Evolutionary conservation across 2,113 vertebrate species (phyloP), one percentile per base, ranked within the genome.

Genomic region (Scytalopus superciliaris): DNA sequence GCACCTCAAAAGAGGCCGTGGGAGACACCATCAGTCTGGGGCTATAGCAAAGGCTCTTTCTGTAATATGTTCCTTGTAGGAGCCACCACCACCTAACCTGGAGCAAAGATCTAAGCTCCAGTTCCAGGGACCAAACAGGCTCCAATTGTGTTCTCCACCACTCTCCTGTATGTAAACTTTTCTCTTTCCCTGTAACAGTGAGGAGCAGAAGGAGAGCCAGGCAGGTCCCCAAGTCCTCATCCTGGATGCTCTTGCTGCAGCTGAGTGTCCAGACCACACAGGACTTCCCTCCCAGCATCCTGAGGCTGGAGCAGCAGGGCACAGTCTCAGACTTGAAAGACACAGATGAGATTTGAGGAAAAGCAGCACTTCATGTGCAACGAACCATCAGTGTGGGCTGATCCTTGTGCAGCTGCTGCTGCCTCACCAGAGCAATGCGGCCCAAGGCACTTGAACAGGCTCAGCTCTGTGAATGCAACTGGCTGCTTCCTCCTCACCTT

Each of bases 391-490:
- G 14, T 0, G 1, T 12, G 21, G 35, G 35, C 64, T 82, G 33
- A 74, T 37, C 21, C 37, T 22, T 2, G 0, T 12, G 3, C 37
- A 33, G 55, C 22, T 57, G 68, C 74, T 62, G 42, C 35, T 30
- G 18, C 64, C 23, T 77, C 57, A 62, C 33, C 33, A 44, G 24
- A 3, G 1, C 57, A 24, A 27, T 1, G 0, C 5, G 16, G 40
- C 78, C 62, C n/a, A 33, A 63, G 55, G 49, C 8, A 11, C 11
- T 10, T 12, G 14, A 56, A 52, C 1, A 1, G 3, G 1, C 12
- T 25, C 19, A 18, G 11, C 2, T 0, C 40, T 6, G 28, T 30
- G 40, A 66, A 49, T 8, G 15, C 45, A 28, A 42, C 47, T 24
- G 18, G 16, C 35, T 67, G 56, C 35, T 69, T 33, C 28, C 24